Base-by-base conservation (phyloP, 2,888 invertebrate species). In the Tethea ocularis region DNA sequence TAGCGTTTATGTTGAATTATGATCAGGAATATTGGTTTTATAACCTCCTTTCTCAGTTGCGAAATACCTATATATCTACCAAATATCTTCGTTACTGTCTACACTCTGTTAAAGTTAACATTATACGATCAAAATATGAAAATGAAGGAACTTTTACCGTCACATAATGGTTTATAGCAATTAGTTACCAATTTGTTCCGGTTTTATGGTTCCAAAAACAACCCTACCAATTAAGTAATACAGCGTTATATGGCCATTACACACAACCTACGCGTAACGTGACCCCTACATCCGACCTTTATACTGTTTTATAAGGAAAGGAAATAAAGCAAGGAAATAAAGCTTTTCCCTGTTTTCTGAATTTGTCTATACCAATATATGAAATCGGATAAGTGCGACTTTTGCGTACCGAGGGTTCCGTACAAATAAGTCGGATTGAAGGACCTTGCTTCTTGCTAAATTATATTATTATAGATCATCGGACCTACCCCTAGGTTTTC, bases 141-240 rank as follows among this genome's bases (percentile, higher is more conserved):
- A 38, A n/a, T 38, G 15, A 38, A 38, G 38, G 20, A 15, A 20
- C 11, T 3, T 33, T 33, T 13, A 33, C 1, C 13, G 13, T 0
- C 1, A 33, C 33, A 13, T 33, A 20, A 46, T 46, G n/a, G 46
- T 20, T 17, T 46, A 20, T 20, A 20, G 46, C 46, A 8, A 46
- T 46, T 46, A 46, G 46, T 46, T 20, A 46, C 46, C 8, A 46
- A 46, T 46, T 46, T 46, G 46, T 46, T 17, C 10, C 46, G 46
- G 17, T 46, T 46, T 46, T 46, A 46, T 20, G 46, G 20, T 15
- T 10, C 46, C 3, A 20, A 46, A 46, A 46, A 46, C 20, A 46
- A n/a, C 46, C n/a, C 46, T 46, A 20, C 46, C 46, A 46, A 46
- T 46, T 46, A 46, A 46, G 20, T 46, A 8, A 20, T 20, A 46